Conservation (phyloP, 1,140 invertebrate species). For the Lordiphosa mommai region DNA sequence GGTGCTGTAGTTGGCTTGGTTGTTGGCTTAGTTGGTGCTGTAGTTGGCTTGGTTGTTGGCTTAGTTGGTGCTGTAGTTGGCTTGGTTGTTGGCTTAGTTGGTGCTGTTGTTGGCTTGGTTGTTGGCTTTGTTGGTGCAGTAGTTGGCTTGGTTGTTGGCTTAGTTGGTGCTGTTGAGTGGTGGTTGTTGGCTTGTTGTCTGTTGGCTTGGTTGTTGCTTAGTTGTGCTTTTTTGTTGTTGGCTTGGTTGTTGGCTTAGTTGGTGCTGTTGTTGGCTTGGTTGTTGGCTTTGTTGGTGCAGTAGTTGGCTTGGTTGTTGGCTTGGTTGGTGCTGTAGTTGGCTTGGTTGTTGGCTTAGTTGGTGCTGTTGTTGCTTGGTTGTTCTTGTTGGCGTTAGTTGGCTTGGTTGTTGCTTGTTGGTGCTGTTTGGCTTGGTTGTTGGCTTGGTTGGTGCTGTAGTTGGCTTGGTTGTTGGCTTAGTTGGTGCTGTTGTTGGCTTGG, state of each 20-base stretch:
- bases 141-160: not conserved
- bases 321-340: conserved; percentile 6
- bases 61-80: conserved; percentile 1
- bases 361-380: not conserved
- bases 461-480: not conserved
- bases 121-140: not conserved
- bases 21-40: not conserved
- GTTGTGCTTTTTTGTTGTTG: conserved; percentile 1
- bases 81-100: too few species aligned
- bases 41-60: not conserved
- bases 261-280: too few species aligned
- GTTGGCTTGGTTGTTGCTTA: not conserved
- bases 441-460: not conserved
- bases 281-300: conserved; percentile 2
- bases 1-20: not conserved
- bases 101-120: too few species aligned
- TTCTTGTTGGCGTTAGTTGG: not conserved
- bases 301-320: too few species aligned
- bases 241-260: conserved; percentile 12
- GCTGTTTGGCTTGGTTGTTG: not conserved
- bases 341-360: not conserved
- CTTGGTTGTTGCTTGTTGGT: conserved; percentile 5
- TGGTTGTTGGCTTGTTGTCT: not conserved
- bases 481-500: not conserved
- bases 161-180: too few species aligned